Evolutionary conservation across 1,140 invertebrate genomes (phyloP), one percentile per base, ranked within the genome.

Genomic region (Anastatus disparis): DNA sequence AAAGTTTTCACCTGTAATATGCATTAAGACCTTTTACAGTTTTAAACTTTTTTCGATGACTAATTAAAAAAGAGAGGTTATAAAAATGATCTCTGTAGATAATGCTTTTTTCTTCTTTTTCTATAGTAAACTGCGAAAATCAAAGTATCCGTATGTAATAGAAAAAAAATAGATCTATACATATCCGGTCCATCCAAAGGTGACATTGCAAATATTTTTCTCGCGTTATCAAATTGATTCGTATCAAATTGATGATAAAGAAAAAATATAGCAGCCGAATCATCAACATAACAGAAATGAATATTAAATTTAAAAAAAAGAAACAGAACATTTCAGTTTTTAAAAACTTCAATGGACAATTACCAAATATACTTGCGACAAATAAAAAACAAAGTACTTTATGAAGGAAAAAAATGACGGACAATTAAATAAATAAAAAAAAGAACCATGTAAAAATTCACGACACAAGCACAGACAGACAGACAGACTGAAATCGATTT

Each of bases 191-290:
- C 29, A 56, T 56, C 53, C 31, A 61, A 38, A 15, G 61, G 61
- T 63, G 61, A 63, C 61, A 62, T 31, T 22, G 7, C 26, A 24
- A 63, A 63, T 63, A 63, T 63, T 63, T 50, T 63, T 63, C 61
- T 63, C 61, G 61, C 61, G 44, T 27, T 29, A 24, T 29, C 58
- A 26, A 61, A 38, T n/a, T 42, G 26, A 40, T 59, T 13, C 35
- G n/a, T 20, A 15, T 40, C 38, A 20, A 1, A 29, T 44, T 3
- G 6, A 27, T 35, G 24, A 31, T 12, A n/a, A 26, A 24, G 40
- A 62, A 62, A 29, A 26, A 27, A 50, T 24, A 35, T 35, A 63
- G 44, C 44, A 50, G 46, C 42, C 48, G 61, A 46, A 63, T 50
- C 6, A 63, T 50, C 61, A 63, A 63, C 46, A 62, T 26, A 48